These are phyloP conservation scores for Leucania comma DNA, from an alignment of 2,888 invertebrate genomes.

Conservation along the genomic window DNA sequence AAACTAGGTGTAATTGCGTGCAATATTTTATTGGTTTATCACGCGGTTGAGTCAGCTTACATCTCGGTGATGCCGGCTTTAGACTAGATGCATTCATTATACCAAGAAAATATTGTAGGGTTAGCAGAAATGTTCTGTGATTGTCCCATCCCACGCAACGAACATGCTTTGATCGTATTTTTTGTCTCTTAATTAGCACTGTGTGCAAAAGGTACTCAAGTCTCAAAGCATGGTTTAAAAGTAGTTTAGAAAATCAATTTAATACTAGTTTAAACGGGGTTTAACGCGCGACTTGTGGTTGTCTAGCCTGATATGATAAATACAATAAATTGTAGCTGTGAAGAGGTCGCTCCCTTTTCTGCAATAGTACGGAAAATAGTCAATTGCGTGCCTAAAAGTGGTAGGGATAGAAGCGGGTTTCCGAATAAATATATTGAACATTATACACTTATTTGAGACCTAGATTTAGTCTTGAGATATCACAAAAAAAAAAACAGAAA, in stretches of 20 bases:
- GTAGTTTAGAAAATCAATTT: neutral
- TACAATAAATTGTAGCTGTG: too few species aligned
- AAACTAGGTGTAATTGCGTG: constrained; percentile 8
- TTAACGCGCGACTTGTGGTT: too few species aligned
- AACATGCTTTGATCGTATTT: neutral
- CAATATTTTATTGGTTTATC: constrained; percentile 64
- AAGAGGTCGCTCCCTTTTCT: too few species aligned
- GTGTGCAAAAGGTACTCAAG: too few species aligned
- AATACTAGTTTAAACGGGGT: too few species aligned
- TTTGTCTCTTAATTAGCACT: too few species aligned
- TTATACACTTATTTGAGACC: neutral
- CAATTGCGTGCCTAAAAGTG: too few species aligned
- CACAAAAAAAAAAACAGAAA: neutral
- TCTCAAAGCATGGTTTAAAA: neutral
- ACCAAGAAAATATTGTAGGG: constrained; percentile 73
- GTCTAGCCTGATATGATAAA: too few species aligned
- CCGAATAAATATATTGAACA: too few species aligned
- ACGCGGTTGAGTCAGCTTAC: constrained; percentile 59
- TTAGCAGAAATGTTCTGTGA: constrained; percentile 58
- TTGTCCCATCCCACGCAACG: neutral
- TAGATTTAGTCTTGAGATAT: neutral
- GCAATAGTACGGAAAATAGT: too few species aligned
- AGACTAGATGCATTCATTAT: constrained; percentile 84
- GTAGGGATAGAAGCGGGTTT: too few species aligned
- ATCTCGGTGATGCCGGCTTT: constrained; percentile 70